Percentiles rank a stretch among this genome's conserved stretches.
Conservation (phyloP, 2,797 vertebrate species). For the Sphaeramia orbicularis region DNA sequence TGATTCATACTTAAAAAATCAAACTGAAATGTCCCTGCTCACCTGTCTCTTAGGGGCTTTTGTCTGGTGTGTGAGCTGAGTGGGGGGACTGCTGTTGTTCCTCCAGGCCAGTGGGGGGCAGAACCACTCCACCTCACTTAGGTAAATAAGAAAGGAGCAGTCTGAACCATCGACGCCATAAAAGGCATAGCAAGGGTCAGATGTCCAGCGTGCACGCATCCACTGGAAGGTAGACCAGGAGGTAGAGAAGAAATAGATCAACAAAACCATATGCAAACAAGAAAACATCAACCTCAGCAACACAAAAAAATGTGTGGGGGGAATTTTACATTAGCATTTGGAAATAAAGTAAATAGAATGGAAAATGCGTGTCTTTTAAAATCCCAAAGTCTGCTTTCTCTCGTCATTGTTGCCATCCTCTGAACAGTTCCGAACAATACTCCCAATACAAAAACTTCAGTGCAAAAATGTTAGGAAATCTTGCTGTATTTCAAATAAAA, state of each 20-base stretch:
- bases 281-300: neutral
- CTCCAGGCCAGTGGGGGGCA: conserved; percentile 93
- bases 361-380: neutral
- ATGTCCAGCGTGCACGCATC: conserved; percentile 99
- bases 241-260: neutral
- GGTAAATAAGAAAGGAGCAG: conserved; percentile 97
- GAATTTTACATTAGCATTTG: neutral
- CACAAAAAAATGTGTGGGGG: neutral
- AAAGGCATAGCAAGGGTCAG: conserved; percentile 96
- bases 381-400: neutral
- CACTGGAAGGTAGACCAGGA: conserved; percentile 72
- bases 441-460: neutral
- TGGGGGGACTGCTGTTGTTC: conserved; percentile 86
- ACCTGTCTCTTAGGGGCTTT: conserved; percentile 87
- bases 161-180: conserved; percentile 97
- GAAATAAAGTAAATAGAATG: neutral
- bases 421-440: neutral
- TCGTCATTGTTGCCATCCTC: neutral
- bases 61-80: conserved; percentile 69
- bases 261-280: neutral
- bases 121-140: conserved; percentile 98
- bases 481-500: neutral
- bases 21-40: conserved; percentile 40
- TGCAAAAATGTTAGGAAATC: neutral
- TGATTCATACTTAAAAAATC: no score